Conservation (phyloP, 2,113 vertebrate species). For the Cercocebus atys region DNA sequence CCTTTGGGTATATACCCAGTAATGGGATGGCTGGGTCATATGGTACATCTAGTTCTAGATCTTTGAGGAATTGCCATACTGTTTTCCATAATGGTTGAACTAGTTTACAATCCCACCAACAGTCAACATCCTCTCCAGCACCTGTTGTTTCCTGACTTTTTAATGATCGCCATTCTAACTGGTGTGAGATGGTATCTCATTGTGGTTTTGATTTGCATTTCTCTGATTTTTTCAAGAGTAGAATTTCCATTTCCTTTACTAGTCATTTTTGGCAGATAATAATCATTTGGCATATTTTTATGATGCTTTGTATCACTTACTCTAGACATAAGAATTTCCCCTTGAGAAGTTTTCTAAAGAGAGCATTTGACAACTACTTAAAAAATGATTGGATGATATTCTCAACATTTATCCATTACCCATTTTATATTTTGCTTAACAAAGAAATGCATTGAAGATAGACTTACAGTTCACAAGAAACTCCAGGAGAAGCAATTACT, state of each 20-base stretch:
- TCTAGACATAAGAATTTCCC: constrained; percentile 57
- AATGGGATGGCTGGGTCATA: no score
- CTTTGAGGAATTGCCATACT: no score
- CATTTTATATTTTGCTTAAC: constrained; percentile 26
- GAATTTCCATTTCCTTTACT: not conserved
- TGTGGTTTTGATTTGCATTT: no score
- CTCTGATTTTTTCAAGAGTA: not conserved
- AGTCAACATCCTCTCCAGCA: no score
- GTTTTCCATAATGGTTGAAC: no score
- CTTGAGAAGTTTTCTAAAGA: constrained; percentile 47
- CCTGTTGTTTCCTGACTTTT: no score
- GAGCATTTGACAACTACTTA: constrained; percentile 50
- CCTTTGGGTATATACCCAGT: no score
- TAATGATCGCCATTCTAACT: no score
- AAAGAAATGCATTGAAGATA: not conserved
- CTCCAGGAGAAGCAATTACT: constrained; percentile 2
- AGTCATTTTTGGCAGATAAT: constrained; percentile 22
- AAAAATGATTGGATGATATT: constrained; percentile 57
- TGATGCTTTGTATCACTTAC: constrained; percentile 63
- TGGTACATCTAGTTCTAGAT: no score
- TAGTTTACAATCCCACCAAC: no score
- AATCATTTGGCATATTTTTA: constrained; percentile 64
- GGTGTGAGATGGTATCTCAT: no score
- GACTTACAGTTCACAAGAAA: not conserved
- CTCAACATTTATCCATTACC: constrained; percentile 60